Evolutionary conservation across 2,113 vertebrate genomes (phyloP), one percentile per base, ranked within the genome.

Genomic region (Erythrocercus mccallii): DNA sequence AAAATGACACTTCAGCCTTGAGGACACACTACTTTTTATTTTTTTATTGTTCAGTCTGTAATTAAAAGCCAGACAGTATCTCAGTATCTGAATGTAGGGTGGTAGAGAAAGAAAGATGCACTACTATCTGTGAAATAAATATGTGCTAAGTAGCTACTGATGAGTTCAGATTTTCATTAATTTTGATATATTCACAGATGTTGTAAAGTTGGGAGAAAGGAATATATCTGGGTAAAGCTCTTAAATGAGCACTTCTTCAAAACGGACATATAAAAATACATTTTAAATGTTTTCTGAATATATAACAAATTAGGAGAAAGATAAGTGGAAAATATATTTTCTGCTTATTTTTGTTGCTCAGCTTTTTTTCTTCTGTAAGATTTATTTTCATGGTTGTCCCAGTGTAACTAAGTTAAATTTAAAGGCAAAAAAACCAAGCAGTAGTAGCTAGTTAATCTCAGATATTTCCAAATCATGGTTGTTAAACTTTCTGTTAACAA

Each of bases 51-150:
- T 30, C 51, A 73, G 20, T 53, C 56, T 88, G 82, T 95, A 96
- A 95, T 92, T 97, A 95, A 96, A 97, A 94, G 45, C 25, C 48
- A 83, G 79, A 78, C 16, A 64, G 65, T 53, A 81, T 73, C 53
- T 95, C 54, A 47, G 23, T 82, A 54, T 61, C 25, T 42, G 35
- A 40, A 48, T 69, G 21, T 54, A 28, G 31, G 27, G 5, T 6
- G 24, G 24, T 81, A 83, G 47, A 57, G 68, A 73, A 80, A 88
- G 19, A 71, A 31, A 38, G 19, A 42, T 1, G 0, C 62, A 28
- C 16, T 58, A 18, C 14, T 40, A 1, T 64, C 31, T 71, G 12
- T 89, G 33, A 87, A 91, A 66, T 76, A 21, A 87, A 72, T 44
- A 51, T 10, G 15, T 47, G 5, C 16, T 61, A 25, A 61, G 12